Base-by-base conservation (phyloP, 2,888 invertebrate species). In the Oxycera nigricornis region DNA sequence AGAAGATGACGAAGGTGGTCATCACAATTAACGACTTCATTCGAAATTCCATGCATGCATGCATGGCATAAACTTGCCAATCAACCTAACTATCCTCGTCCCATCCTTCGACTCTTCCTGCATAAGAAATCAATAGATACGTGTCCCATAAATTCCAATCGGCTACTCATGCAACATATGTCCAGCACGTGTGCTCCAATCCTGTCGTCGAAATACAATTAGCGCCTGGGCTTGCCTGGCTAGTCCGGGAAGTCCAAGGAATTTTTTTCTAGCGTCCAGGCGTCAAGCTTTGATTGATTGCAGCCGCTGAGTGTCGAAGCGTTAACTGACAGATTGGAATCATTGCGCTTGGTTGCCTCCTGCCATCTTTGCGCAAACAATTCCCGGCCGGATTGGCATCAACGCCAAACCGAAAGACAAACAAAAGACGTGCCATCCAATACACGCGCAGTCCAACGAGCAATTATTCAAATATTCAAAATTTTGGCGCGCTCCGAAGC, bases 271-370 rank as follows among this genome's bases (percentile, higher is more conserved):
- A 17, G 14, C 24, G 30, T 26, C 2, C 17, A 55, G 11, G 28
- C 50, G n/a, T 50, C 30, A 41, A 35, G 20, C 6, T 22, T 68
- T 68, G 68, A 68, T 68, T 68, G 68, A 68, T 68, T 50, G 68
- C 46, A 46, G 50, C 46, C 9, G 39, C n/a, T 68, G 17, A 28
- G 46, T 28, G 50, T 41, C 46, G 68, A 68, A 41, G 68, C 50
- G 65, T 28, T 2, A 26, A 68, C 11, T 50, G 52, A 46, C 50
- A 50, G 68, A 68, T 46, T 46, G 46, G 20, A 68, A 68, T 68
- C 68, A 39, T 39, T 65, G 59, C 61, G 20, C 65, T 39, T 39
- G 7, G 17, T n/a, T n/a, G 65, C 22, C 41, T 41, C 26, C 65
- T 11, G 7, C 39, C 39, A 17, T 35, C 3, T 39, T 65, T 65